These are phyloP conservation scores for Drosophila sucinea DNA, from an alignment of 1,140 invertebrate species.

Conservation along the genomic window DNA sequence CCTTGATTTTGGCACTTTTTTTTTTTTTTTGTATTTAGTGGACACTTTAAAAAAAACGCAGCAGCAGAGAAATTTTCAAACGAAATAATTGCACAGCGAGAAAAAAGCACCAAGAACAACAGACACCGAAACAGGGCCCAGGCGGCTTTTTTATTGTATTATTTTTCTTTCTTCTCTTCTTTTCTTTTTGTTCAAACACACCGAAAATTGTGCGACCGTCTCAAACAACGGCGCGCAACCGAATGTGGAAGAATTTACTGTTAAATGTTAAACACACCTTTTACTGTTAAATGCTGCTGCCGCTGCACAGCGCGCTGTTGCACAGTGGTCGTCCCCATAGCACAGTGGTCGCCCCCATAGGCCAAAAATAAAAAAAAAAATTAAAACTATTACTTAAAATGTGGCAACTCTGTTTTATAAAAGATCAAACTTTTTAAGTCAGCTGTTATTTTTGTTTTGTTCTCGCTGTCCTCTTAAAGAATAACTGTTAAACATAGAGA, in stretches of 20 bases:
- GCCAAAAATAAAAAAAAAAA: too few relatives aligned
- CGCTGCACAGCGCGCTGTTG: constrained; percentile 38
- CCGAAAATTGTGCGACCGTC: constrained; percentile 80
- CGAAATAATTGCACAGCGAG: constrained; percentile 21
- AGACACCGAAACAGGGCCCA: constrained; percentile 28
- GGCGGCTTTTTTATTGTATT: constrained; percentile 18
- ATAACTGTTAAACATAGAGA: too few relatives aligned
- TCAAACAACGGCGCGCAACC: constrained; percentile 80
- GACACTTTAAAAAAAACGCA: constrained; percentile 54
- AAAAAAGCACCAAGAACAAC: constrained; percentile 21
- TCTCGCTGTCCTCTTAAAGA: too few relatives aligned
- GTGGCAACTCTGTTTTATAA: too few relatives aligned
- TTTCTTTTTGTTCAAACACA: constrained; percentile 37
- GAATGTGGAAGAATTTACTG: constrained; percentile 73
- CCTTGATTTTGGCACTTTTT: constrained; percentile 16
- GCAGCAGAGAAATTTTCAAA: constrained; percentile 14
- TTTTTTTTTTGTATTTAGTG: constrained; percentile 22
- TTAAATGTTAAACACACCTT: constrained; percentile 28
- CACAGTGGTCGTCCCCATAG: background rate
- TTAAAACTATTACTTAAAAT: too few relatives aligned
- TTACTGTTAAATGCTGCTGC: constrained; percentile 22
- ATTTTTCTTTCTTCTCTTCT: background rate
- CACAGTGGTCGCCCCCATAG: too few relatives aligned
- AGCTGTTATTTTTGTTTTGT: too few relatives aligned
- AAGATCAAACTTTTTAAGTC: too few relatives aligned